Evolutionary conservation across 2,888 invertebrate genomes (phyloP).

Genomic region (Rhorus exstirpatorius): DNA sequence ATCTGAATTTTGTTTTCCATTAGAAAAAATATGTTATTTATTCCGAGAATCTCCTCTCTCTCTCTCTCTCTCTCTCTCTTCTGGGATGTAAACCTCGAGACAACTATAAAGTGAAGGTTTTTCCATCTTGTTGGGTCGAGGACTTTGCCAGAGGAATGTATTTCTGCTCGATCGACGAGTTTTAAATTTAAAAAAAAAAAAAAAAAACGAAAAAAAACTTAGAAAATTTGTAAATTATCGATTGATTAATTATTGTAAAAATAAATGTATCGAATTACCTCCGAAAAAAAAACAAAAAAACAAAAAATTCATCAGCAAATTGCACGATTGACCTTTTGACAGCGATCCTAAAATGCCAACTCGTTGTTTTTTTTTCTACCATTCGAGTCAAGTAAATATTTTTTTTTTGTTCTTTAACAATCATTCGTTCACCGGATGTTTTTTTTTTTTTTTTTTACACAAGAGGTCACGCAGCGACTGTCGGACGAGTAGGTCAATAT

Average conservation of each 20-base stretch:
- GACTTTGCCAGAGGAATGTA: background rate
- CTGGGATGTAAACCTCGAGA: no score
- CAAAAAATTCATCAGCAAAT: background rate
- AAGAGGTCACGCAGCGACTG: background rate
- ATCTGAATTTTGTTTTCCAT: no score
- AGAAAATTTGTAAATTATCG: slow-evolving; percentile 48
- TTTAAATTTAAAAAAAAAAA: slow-evolving; percentile 8
- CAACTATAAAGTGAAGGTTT: background rate
- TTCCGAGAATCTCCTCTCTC: no score
- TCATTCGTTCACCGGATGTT: background rate
- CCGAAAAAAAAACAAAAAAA: background rate
- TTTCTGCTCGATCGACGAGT: slow-evolving; percentile 7
- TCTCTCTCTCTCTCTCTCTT: no score
- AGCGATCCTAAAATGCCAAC: slow-evolving; percentile 1
- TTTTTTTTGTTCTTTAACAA: no score
- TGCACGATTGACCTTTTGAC: background rate
- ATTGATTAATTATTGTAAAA: slow-evolving; percentile 40
- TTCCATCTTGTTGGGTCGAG: slow-evolving; percentile 1
- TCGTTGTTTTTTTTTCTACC: no score
- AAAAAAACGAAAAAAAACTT: slow-evolving; percentile 8
- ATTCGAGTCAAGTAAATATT: no score
- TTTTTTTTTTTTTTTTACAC: slow-evolving; percentile 12
- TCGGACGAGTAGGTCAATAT: slow-evolving; percentile 56
- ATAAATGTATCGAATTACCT: slow-evolving; percentile 28
- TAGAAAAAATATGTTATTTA: no score